Percentiles rank a stretch among this genome's conserved stretches.
phyloP scores from a whole-genome alignment of 2,888 invertebrate species.

The Adelognathus sp. region DNA sequence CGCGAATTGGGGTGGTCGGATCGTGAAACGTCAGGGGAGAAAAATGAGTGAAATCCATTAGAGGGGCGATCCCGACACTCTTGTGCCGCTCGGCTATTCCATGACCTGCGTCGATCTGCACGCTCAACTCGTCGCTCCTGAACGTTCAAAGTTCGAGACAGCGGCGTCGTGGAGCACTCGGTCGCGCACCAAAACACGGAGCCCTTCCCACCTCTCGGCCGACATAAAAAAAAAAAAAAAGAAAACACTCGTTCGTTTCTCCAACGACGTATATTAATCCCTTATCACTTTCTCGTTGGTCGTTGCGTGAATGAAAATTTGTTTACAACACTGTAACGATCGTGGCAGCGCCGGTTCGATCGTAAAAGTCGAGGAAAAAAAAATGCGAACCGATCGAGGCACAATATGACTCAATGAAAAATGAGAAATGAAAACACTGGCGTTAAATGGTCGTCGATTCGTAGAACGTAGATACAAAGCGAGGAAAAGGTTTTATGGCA shows the following conservation, averaged over 20 bases:
- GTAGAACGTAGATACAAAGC: slow-evolving; percentile 19
- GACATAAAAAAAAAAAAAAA: not conserved
- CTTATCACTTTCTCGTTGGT: no score
- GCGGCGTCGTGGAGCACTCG: slow-evolving; percentile 23
- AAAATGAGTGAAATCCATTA: slow-evolving; percentile 81
- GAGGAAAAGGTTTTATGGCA: slow-evolving; percentile 35
- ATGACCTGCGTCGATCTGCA: slow-evolving; percentile 74
- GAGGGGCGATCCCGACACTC: slow-evolving; percentile 61
- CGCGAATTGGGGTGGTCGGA: slow-evolving; percentile 68
- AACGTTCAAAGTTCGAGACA: slow-evolving; percentile 32
- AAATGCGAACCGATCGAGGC: not conserved
- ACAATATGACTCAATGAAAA: not conserved
- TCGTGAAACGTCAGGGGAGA: slow-evolving; percentile 75
- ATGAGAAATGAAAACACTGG: not conserved
- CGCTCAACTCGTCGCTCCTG: slow-evolving; percentile 19
- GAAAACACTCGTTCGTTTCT: not conserved
- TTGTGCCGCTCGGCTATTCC: slow-evolving; percentile 59
- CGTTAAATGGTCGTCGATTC: not conserved
- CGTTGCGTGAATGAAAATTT: not conserved
- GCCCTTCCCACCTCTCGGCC: no score
- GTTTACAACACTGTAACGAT: slow-evolving; percentile 9
- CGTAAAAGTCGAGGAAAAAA: slow-evolving; percentile 22
- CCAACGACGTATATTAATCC: no score
- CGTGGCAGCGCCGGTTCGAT: not conserved
- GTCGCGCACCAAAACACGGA: slow-evolving; percentile 14